Percentiles rank a stretch among this genome's conserved stretches.
These are phyloP conservation scores for Oenanthe melanoleuca DNA, from an alignment of 2,113 vertebrate species.

Conservation along the genomic window DNA sequence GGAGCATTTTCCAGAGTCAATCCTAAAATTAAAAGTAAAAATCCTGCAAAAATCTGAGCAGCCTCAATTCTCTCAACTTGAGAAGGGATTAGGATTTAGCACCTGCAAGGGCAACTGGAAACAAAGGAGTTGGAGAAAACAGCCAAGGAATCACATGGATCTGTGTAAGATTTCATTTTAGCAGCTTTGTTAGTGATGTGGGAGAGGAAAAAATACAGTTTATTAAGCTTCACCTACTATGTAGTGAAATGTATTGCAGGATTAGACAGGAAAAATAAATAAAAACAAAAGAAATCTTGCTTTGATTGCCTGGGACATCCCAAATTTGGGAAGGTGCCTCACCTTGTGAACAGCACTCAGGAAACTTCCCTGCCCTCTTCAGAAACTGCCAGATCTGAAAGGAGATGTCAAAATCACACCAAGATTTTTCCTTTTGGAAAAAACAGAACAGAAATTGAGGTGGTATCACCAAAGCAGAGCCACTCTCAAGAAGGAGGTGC, in stretches of 20 bases:
- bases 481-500: accelerated
- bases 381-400: neutral
- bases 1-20: neutral
- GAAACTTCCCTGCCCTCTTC: neutral
- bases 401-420: accelerated
- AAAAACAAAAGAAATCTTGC: neutral
- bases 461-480: neutral
- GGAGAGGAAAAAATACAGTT: neutral
- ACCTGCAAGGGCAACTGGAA: neutral
- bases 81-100: neutral
- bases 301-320: neutral
- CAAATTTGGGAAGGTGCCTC: neutral
- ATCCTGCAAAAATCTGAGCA: neutral
- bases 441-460: neutral
- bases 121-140: neutral
- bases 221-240: neutral
- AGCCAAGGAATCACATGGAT: neutral
- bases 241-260: neutral
- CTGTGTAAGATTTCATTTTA: neutral
- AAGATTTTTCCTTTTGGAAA: neutral
- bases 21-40: neutral
- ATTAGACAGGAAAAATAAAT: neutral
- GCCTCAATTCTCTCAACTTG: neutral
- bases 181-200: neutral
- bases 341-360: neutral